phyloP scores from a whole-genome alignment of 2,113 vertebrate genomes.

The Zootoca vivipara region DNA sequence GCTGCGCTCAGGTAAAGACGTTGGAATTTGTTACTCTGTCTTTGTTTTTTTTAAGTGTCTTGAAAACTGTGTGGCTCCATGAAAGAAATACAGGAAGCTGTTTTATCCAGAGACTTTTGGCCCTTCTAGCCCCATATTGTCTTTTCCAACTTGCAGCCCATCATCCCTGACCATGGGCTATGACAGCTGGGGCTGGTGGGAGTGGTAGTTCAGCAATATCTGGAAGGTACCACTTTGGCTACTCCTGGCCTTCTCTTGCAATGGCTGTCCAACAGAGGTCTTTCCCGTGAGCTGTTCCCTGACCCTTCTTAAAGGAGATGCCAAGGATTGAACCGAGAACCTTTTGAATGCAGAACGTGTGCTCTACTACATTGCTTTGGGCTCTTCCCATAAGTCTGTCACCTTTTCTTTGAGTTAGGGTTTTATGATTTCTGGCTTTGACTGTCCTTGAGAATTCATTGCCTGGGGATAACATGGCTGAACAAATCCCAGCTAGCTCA shows the following conservation, averaged over 20 bases:
- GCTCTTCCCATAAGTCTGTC: neutral
- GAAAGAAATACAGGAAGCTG: neutral
- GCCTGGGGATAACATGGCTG: neutral
- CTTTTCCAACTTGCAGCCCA: neutral
- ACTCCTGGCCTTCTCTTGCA: neutral
- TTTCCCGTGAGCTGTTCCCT: neutral
- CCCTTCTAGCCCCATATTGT: too few relatives aligned
- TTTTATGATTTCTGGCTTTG: neutral
- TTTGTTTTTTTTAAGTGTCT: neutral
- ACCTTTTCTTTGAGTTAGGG: neutral
- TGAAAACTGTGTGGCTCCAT: neutral
- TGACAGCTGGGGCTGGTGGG: too few relatives aligned
- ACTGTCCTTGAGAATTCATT: neutral
- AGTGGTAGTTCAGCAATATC: too few relatives aligned
- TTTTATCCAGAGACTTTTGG: neutral
- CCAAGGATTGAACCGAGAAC: neutral
- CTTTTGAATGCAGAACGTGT: neutral
- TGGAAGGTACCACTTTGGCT: too few relatives aligned
- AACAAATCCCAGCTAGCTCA: too few relatives aligned
- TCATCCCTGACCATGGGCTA: too few relatives aligned
- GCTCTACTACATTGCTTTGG: neutral
- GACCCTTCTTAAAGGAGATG: neutral
- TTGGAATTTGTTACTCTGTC: accelerated
- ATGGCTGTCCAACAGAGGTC: neutral
- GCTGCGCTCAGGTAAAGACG: constrained; percentile 89